A percentile compares a stretch with the other conserved stretches of the same genome.
phyloP scores from a whole-genome alignment of 2,888 invertebrate species.

The Euproctis similis region DNA sequence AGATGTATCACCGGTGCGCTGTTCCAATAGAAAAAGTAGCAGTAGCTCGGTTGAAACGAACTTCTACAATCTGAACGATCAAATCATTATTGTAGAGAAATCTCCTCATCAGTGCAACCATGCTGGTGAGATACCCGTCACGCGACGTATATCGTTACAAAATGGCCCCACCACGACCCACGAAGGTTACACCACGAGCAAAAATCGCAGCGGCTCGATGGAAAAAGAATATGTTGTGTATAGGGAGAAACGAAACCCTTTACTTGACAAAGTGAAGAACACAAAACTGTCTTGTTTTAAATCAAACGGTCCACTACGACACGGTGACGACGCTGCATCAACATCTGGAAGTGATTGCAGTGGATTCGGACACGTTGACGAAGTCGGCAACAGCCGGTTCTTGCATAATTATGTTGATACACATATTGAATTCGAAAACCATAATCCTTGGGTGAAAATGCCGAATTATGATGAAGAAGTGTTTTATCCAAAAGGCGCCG shows the following conservation, averaged over 20 bases:
- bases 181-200: slow-evolving; percentile 67
- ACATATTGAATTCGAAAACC: slow-evolving; percentile 67
- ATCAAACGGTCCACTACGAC: slow-evolving; percentile 70
- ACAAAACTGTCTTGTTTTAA: slow-evolving; percentile 81
- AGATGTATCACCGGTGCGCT: slow-evolving; percentile 80
- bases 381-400: slow-evolving; percentile 52
- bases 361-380: slow-evolving; percentile 66
- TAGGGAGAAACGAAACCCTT: slow-evolving; percentile 80
- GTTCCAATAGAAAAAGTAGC: slow-evolving; percentile 78
- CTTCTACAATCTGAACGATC: slow-evolving; percentile 80
- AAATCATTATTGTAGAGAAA: slow-evolving; percentile 76
- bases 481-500: slow-evolving; percentile 53
- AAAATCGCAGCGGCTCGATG: slow-evolving; percentile 65
- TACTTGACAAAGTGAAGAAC: slow-evolving; percentile 82
- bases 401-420: slow-evolving; percentile 47
- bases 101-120: slow-evolving; percentile 67
- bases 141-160: slow-evolving; percentile 64
- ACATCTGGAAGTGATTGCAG: slow-evolving; percentile 73
- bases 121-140: slow-evolving; percentile 49
- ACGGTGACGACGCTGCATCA: slow-evolving; percentile 65
- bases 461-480: slow-evolving; percentile 66
- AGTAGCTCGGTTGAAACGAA: slow-evolving; percentile 80
- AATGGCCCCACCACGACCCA: slow-evolving; percentile 58
- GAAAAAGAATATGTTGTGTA: slow-evolving; percentile 77
- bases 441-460: slow-evolving; percentile 70